These are phyloP conservation scores for Scolopax rusticola DNA, from an alignment of 2,797 vertebrate species.

Conservation along the genomic window DNA sequence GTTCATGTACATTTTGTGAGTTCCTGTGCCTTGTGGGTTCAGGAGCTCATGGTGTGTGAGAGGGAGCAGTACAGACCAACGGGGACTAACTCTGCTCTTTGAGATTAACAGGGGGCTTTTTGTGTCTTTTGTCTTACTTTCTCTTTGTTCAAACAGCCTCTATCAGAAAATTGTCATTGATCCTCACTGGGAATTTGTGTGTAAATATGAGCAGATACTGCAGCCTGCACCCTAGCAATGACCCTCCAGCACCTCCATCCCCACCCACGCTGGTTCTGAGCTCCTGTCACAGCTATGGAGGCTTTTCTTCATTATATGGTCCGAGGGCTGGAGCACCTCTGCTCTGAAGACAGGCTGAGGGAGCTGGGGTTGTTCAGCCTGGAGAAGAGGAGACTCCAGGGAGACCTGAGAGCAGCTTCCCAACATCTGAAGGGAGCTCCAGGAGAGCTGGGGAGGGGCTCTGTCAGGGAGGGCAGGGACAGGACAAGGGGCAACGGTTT, in stretches of 20 bases:
- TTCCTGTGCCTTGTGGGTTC: background rate
- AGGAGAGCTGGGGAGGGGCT: too few relatives aligned
- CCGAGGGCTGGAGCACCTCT: too few relatives aligned
- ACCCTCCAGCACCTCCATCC: background rate
- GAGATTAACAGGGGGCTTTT: background rate
- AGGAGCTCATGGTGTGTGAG: background rate
- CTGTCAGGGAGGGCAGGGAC: too few relatives aligned
- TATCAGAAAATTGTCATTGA: background rate
- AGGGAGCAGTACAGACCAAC: background rate
- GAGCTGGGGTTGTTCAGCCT: too few relatives aligned
- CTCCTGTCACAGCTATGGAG: rapidly evolving
- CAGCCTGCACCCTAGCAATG: background rate
- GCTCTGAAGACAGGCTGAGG: too few relatives aligned
- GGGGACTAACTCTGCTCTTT: background rate
- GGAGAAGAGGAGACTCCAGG: too few relatives aligned
- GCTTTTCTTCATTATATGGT: background rate
- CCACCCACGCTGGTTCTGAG: rapidly evolving
- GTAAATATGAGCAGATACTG: rapidly evolving
- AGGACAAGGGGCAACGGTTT: too few relatives aligned
- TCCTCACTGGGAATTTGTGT: background rate
- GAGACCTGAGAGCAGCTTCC: too few relatives aligned
- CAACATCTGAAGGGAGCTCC: too few relatives aligned
- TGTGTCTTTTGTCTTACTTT: background rate
- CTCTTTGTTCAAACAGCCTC: background rate
- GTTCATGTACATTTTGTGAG: background rate